A percentile compares a stretch with the other conserved stretches of the same genome.
Conservation (phyloP, 2,797 vertebrate genomes). For the Gymnocypris eckloni region DNA sequence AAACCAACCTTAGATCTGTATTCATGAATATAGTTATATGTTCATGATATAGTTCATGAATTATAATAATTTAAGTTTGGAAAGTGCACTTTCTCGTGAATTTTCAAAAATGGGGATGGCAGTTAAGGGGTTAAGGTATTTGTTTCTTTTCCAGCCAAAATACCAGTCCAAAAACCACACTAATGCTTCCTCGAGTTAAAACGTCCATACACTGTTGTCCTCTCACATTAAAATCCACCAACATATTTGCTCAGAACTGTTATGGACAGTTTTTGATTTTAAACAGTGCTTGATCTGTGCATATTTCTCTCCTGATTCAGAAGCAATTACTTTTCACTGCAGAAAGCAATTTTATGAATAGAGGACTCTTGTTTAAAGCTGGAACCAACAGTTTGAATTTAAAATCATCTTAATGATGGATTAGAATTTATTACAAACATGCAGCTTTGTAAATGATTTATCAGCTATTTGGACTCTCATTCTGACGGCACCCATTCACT, state of each 20-base stretch:
- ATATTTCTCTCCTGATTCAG: not conserved
- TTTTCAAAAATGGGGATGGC: too few species aligned
- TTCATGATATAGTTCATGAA: too few species aligned
- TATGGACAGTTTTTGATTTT: not conserved
- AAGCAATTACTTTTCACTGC: not conserved
- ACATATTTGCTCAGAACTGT: not conserved
- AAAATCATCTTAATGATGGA: not conserved
- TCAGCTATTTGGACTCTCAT: not conserved
- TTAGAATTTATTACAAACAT: not conserved
- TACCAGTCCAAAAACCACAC: not conserved
- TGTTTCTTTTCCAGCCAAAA: not conserved
- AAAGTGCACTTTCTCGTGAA: too few species aligned
- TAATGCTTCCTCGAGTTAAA: not conserved
- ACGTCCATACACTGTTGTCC: too few species aligned
- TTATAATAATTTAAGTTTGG: too few species aligned
- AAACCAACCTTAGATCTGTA: too few species aligned
- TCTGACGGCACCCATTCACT: not conserved
- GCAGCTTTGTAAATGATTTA: not conserved
- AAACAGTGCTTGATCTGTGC: not conserved
- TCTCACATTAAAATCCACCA: not conserved
- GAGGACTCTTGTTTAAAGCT: not conserved
- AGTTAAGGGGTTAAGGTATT: not conserved
- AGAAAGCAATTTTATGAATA: not conserved
- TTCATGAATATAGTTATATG: too few species aligned
- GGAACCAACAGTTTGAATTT: too few species aligned